A percentile compares a stretch with the other conserved stretches of the same genome.
These are phyloP conservation scores for Trichopoda pennipes DNA, from an alignment of 2,888 invertebrate species.

Conservation along the genomic window DNA sequence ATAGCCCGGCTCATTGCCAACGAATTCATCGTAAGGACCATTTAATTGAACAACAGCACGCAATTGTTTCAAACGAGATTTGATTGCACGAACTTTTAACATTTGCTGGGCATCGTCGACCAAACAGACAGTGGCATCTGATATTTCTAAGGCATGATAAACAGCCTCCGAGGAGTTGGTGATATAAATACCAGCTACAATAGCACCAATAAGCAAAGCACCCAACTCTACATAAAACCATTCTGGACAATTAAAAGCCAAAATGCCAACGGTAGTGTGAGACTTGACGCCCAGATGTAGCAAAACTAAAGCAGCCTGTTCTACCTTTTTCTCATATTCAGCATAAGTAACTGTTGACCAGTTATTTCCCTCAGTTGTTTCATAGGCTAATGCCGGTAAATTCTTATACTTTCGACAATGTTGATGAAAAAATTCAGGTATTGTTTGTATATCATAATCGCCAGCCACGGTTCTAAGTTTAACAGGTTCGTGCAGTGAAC, in stretches of 20 bases:
- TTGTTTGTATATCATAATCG: constrained; percentile 84
- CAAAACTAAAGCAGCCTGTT: constrained; percentile 89
- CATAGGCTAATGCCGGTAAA: constrained; percentile 85
- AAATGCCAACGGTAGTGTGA: constrained; percentile 89
- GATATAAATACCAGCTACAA: constrained; percentile 93
- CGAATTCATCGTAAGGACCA: constrained; percentile 76
- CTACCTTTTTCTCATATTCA: constrained; percentile 88
- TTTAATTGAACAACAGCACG: constrained; percentile 86
- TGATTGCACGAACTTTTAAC: constrained; percentile 88
- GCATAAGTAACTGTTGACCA: constrained; percentile 86
- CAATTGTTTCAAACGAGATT: constrained; percentile 85
- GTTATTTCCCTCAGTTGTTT: constrained; percentile 73
- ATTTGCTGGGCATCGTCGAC: constrained; percentile 93
- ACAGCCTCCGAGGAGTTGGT: constrained; percentile 94
- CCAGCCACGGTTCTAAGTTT: constrained; percentile 81
- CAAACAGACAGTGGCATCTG: constrained; percentile 90
- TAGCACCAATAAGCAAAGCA: constrained; percentile 92
- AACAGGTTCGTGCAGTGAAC: constrained; percentile 84
- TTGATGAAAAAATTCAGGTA: constrained; percentile 86
- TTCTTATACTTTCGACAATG: constrained; percentile 85
- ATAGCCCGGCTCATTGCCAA: constrained; percentile 76
- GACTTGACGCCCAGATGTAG: constrained; percentile 88
- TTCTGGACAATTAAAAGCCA: constrained; percentile 95
- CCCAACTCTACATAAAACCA: constrained; percentile 93
- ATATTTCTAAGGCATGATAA: constrained; percentile 86